Conservation (phyloP, 92 coral and sea anemone species). For the Epizoanthus fatuus region DNA sequence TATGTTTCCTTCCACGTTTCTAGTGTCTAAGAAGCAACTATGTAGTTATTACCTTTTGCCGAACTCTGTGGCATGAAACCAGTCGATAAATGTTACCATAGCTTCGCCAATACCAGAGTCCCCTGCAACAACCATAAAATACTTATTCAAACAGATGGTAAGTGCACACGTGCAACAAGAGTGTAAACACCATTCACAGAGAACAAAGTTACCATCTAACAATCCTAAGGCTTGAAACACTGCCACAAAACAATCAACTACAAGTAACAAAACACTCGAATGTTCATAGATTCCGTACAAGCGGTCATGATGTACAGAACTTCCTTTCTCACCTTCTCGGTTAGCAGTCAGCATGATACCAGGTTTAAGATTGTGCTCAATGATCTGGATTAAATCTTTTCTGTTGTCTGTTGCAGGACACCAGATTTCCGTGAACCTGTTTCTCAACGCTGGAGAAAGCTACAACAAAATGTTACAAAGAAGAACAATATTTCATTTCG, state of each 20-base stretch:
- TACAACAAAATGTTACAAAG: conserved; percentile 15
- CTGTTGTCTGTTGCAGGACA: conserved; percentile 87
- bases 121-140: conserved; percentile 48
- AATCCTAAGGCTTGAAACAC: background rate
- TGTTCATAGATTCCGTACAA: too few species aligned
- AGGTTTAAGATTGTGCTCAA: conserved; percentile 91
- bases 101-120: conserved; percentile 91
- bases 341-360: conserved; percentile 72
- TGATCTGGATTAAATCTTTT: conserved; percentile 85
- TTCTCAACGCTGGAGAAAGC: conserved; percentile 98
- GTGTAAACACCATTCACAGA: too few species aligned
- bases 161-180: too few species aligned
- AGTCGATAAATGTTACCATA: conserved; percentile 88
- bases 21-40: conserved; percentile 17
- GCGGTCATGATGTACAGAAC: background rate
- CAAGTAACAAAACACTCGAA: too few species aligned
- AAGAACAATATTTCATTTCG: too few species aligned
- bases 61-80: conserved; percentile 91
- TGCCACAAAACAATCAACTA: background rate
- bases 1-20: background rate
- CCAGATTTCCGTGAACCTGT: conserved; percentile 99
- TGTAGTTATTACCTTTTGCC: conserved; percentile 76
- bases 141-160: too few species aligned
- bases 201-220: too few species aligned
- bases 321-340: conserved; percentile 59